phyloP scores from a whole-genome alignment of 2,888 invertebrate genomes.

The Pachliopta kotzebuea region DNA sequence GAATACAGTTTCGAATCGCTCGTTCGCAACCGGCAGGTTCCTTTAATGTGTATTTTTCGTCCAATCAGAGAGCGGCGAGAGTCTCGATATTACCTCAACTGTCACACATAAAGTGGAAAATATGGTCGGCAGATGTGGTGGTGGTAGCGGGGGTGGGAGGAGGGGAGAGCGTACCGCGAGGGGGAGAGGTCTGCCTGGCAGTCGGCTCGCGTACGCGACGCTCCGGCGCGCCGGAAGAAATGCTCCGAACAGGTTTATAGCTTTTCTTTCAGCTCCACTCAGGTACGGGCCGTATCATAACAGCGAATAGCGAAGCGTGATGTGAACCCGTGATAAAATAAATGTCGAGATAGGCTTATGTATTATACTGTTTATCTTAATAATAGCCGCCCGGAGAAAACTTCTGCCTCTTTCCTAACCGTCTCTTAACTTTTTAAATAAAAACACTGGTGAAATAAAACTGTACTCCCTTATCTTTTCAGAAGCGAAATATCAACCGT shows the following conservation, averaged over 20 bases:
- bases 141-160: constrained; percentile 45
- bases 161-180: constrained; percentile 35
- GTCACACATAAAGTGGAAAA: constrained; percentile 83
- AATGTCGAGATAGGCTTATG: constrained; percentile 81
- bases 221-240: constrained; percentile 76
- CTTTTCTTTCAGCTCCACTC: constrained; percentile 81
- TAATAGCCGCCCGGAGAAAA: constrained; percentile 77
- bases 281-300: constrained; percentile 81
- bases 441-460: constrained; percentile 27
- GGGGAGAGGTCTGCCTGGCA: constrained; percentile 57
- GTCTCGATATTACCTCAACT: constrained; percentile 82
- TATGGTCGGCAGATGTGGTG: constrained; percentile 80
- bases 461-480: background rate
- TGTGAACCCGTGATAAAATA: constrained; percentile 81
- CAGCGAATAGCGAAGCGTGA: constrained; percentile 80
- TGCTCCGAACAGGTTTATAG: constrained; percentile 79
- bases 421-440: constrained; percentile 41
- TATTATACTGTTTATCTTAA: constrained; percentile 81
- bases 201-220: constrained; percentile 76
- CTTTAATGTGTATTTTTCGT: constrained; percentile 82
- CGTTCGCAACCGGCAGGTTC: constrained; percentile 78
- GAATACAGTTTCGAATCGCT: constrained; percentile 81
- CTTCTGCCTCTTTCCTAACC: constrained; percentile 51
- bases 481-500: background rate
- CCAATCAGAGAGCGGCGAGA: constrained; percentile 81